A percentile compares a stretch with the other conserved stretches of the same genome.
Conservation (phyloP, 2,888 invertebrate genomes). For the Lasius fuliginosus region DNA sequence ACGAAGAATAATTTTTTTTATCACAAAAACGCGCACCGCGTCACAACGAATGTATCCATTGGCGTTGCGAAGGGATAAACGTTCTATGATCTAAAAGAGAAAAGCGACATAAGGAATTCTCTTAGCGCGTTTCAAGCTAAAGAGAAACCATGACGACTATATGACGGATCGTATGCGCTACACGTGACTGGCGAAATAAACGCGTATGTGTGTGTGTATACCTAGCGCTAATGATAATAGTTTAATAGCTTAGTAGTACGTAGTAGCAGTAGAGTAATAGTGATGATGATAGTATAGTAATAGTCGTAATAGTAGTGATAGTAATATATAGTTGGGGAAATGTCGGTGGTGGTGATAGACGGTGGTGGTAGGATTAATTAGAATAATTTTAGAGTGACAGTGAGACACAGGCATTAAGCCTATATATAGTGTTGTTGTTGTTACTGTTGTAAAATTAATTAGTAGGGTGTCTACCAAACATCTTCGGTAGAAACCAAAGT, state of each 20-base stretch:
- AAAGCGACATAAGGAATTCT: conserved; percentile 50
- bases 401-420: conserved; percentile 69
- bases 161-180: conserved; percentile 65
- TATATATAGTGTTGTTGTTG: conserved; percentile 65
- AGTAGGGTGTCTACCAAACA: conserved; percentile 83
- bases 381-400: conserved; percentile 60
- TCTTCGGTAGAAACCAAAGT: conserved; percentile 80
- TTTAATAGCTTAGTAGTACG: conserved; percentile 56
- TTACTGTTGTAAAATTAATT: conserved; percentile 76
- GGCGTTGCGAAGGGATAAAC: conserved; percentile 6
- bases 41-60: conserved; percentile 23
- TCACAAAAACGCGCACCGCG: conserved; percentile 48
- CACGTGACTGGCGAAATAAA: conserved; percentile 64
- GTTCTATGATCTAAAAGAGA: conserved; percentile 29
- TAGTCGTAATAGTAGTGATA: conserved; percentile 73
- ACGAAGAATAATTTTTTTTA: conserved; percentile 53
- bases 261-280: conserved; percentile 63
- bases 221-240: conserved; percentile 63
- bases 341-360: conserved; percentile 73
- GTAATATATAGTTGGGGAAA: conserved; percentile 74
- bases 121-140: conserved; percentile 72
- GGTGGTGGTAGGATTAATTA: conserved; percentile 58
- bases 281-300: conserved; percentile 51
- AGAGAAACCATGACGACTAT: conserved; percentile 82
- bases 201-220: conserved; percentile 53